Base-by-base conservation (phyloP, 1,140 invertebrate species). In the Megalopta genalis region DNA sequence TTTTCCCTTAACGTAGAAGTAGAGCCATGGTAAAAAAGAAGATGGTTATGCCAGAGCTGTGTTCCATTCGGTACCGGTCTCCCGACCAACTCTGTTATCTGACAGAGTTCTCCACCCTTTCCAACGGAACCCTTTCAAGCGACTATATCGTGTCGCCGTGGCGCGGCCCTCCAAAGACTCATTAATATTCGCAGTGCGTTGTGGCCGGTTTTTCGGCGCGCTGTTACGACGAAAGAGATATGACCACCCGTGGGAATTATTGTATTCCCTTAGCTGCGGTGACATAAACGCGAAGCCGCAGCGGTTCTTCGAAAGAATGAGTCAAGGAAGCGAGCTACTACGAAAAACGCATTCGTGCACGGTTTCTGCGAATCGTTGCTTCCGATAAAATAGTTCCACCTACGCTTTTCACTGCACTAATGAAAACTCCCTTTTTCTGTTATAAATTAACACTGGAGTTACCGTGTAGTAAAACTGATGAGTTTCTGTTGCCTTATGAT, bases 161-260 rank as follows among this genome's bases (percentile, higher is more conserved):
- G 76, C 78, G 54, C 74, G 60, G 16, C 69, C 87, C 86, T 84
- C 83, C 80, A 77, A 87, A 83, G 82, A 73, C 84, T 89, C 88
- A 90, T 91, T 92, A 91, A 91, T 91, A 92, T 92, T 92, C 91
- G 90, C 87, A 77, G 84, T 81, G 87, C 82, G 87, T 89, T 84
- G 88, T 81, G 81, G 88, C 81, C 90, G 87, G 89, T 92, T 92
- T 92, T 91, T 91, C 89, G 83, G 87, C 87, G 88, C 90, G 89
- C 82, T 89, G 89, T 87, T 88, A 88, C 90, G 78, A 78, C 80
- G 88, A 90, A 91, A 90, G 89, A 91, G 90, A 91, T 91, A 90
- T 89, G 88, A 86, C 84, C 82, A 67, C 89, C 83, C 83, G 66
- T 64, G 87, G 87, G 88, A 90, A 89, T 90, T 90, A 90, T 89